A percentile compares a stretch with the other conserved stretches of the same genome.
These are phyloP conservation scores for Setophaga coronata DNA, from an alignment of 2,113 vertebrate genomes.

Conservation along the genomic window DNA sequence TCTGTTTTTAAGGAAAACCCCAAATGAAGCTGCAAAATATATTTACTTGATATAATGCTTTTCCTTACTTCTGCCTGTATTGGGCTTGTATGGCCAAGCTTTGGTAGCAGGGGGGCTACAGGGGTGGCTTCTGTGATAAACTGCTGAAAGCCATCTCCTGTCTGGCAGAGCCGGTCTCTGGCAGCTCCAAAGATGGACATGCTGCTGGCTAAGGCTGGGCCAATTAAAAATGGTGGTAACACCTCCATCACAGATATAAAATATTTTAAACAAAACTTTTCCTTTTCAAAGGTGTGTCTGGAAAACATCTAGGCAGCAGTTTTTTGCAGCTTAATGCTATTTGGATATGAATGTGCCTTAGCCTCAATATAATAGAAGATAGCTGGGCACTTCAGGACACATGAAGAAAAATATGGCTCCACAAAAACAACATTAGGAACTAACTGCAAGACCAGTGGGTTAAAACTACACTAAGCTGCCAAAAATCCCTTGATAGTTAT, in stretches of 20 bases:
- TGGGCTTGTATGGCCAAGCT: not conserved
- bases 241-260: not conserved
- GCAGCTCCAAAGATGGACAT: not conserved
- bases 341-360: not conserved
- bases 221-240: not conserved
- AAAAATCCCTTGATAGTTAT: conserved; percentile 56
- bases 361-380: not conserved
- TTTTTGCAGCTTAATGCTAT: conserved; percentile 1
- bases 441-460: conserved; percentile 56
- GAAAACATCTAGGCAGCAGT: not conserved
- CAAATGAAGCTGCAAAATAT: not conserved
- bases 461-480: conserved; percentile 62
- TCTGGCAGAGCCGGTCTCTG: not conserved
- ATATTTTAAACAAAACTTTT: not conserved
- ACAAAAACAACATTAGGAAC: conserved; percentile 60
- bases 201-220: not conserved
- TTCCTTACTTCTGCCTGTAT: not conserved
- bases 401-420: conserved; percentile 50
- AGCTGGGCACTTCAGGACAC: conserved; percentile 20
- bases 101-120: not conserved
- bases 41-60: not conserved
- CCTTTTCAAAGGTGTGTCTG: not conserved
- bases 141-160: not conserved
- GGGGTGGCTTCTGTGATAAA: not conserved
- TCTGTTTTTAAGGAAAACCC: not conserved